Percentiles rank a stretch among this genome's conserved stretches.
Evolutionary conservation across 1,140 invertebrate genomes (phyloP).

Genomic region (Cephus cinctus): DNA sequence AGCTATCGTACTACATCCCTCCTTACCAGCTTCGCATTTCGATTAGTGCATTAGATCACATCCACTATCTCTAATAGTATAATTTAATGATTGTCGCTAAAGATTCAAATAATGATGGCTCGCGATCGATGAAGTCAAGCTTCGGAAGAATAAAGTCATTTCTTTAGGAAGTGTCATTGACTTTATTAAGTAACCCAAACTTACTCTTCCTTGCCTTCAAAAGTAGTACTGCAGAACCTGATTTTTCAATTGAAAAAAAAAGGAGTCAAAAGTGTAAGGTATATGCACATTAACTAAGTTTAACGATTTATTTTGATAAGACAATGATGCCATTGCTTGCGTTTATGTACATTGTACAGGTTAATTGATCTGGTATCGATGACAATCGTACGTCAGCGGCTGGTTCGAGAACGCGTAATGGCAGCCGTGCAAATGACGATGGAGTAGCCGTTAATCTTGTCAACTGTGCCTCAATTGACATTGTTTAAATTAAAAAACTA

Average conservation of each 20-base stretch:
- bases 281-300: slow-evolving; percentile 7
- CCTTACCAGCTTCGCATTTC: slow-evolving; percentile 33
- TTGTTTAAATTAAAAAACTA: slow-evolving; percentile 50
- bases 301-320: slow-evolving; percentile 47
- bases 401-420: neutral
- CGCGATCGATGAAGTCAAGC: slow-evolving; percentile 28
- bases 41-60: too few relatives aligned
- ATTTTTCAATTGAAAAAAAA: too few relatives aligned
- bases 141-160: slow-evolving; percentile 31
- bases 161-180: slow-evolving; percentile 21
- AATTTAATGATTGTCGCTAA: slow-evolving; percentile 32
- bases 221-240: too few relatives aligned
- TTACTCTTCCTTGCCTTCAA: too few relatives aligned
- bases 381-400: neutral
- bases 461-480: slow-evolving; percentile 21
- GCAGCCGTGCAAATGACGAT: neutral
- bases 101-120: slow-evolving; percentile 28
- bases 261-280: too few relatives aligned
- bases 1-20: slow-evolving; percentile 26
- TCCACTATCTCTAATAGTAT: slow-evolving; percentile 36
- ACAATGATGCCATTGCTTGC: slow-evolving; percentile 38
- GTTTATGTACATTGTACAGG: slow-evolving; percentile 50
- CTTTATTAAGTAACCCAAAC: slow-evolving; percentile 7
- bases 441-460: too few relatives aligned
- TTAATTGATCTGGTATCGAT: slow-evolving; percentile 26